Evolutionary conservation across 1,140 invertebrate genomes (phyloP).

Genomic region (Rhyacophila brunnea): DNA sequence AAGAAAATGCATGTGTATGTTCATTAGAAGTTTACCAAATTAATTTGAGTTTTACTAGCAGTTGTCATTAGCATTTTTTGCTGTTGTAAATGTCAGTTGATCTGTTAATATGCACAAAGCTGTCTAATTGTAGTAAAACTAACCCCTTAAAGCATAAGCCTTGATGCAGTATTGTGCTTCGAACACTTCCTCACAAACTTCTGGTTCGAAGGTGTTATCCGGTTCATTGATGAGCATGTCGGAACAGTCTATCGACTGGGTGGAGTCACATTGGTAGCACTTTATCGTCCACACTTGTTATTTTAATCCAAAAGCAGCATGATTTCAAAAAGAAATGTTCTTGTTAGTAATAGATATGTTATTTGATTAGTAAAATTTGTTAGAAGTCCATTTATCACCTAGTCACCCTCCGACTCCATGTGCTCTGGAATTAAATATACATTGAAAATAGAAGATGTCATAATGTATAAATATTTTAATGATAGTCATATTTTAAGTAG

Average conservation of each 20-base stretch:
- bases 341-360: background rate
- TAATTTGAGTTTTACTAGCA: too few relatives aligned
- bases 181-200: slow-evolving; percentile 72
- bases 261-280: slow-evolving; percentile 83
- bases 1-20: too few relatives aligned
- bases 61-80: too few relatives aligned
- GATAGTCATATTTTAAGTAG: too few relatives aligned
- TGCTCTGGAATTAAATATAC: too few relatives aligned
- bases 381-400: too few relatives aligned
- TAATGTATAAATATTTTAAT: too few relatives aligned
- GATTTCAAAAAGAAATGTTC: slow-evolving; percentile 23
- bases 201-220: slow-evolving; percentile 57
- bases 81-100: background rate
- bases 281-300: slow-evolving; percentile 49
- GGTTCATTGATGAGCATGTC: slow-evolving; percentile 67
- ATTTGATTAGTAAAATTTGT: too few relatives aligned
- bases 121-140: slow-evolving; percentile 5
- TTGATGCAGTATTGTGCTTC: slow-evolving; percentile 85
- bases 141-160: slow-evolving; percentile 62
- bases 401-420: too few relatives aligned
- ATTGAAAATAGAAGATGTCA: too few relatives aligned
- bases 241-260: slow-evolving; percentile 70
- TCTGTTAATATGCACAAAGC: background rate
- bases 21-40: too few relatives aligned
- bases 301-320: slow-evolving; percentile 40